Conservation (phyloP, 1,140 invertebrate genomes). For the Diabrotica undecimpunctata region DNA sequence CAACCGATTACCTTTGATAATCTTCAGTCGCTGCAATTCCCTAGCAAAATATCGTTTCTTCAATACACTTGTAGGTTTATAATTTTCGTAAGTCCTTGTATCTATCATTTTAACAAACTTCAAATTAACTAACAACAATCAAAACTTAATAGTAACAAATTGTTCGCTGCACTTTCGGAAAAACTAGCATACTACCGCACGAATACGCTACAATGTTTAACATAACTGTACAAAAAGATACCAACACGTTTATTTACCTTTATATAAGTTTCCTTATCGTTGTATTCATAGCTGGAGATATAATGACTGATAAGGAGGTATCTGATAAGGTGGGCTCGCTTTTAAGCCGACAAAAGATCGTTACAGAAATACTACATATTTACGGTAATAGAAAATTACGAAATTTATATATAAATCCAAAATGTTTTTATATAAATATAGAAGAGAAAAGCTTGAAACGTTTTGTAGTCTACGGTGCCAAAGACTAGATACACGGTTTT, state of each 20-base stretch:
- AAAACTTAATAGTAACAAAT: background rate
- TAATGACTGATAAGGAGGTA: background rate
- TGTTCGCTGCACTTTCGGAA: background rate
- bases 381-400: too few relatives aligned
- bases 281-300: conserved; percentile 1
- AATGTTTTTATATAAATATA: too few relatives aligned
- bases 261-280: conserved; percentile 1
- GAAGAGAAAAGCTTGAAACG: too few relatives aligned
- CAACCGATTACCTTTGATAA: background rate
- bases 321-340: background rate
- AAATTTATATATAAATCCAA: too few relatives aligned
- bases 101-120: background rate
- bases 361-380: too few relatives aligned
- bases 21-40: background rate
- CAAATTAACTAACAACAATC: too few relatives aligned
- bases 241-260: background rate
- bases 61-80: background rate
- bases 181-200: background rate
- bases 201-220: background rate
- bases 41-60: background rate
- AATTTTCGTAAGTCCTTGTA: background rate
- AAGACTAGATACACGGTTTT: too few relatives aligned
- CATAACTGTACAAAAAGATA: background rate
- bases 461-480: too few relatives aligned
- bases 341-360: background rate